Evolutionary conservation across 2,113 vertebrate genomes (phyloP), one percentile per base, ranked within the genome.

Genomic region (Acrocephalus kingi): DNA sequence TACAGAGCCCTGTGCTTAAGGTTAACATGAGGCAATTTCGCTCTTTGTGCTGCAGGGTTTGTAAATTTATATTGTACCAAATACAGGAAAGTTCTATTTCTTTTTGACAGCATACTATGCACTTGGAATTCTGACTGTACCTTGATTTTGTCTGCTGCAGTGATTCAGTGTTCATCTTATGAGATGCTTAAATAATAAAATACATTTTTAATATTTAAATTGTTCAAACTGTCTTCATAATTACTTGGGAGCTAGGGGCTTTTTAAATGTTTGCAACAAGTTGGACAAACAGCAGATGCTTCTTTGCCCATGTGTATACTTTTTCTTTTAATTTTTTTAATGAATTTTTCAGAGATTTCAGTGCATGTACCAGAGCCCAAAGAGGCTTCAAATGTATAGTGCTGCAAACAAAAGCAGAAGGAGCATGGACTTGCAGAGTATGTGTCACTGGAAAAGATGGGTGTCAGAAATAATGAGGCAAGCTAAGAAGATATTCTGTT

Each of bases 381-480:
- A 88, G 48, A 71, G 48, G 55, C 33, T 91, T 94, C 82, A 74
- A 62, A 73, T 74, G 15, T 56, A 11, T 39, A 79, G 33, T 41
- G 67, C 71, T 74, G 43, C 43, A 81, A 94, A 93, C 68, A 85
- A 79, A 73, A 87, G 2, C 82, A 89, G 78, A 55, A 83, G 87
- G 82, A 86, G 14, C 39, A 33, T 28, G 66, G 78, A 63, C 55
- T 84, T 54, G 55, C 64, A 80, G 72, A 46, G 13, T 86, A 77
- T 80, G 39, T 90, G 75, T 72, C 28, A 39, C 79, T 90, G 72
- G 61, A 67, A 73, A 69, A 74, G 72, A 90, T 0, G 13, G 7
- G n/a, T 96, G 81, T 96, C 94, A 97, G 83, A 96, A 96, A 95
- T 96, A 97, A 96, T 83, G 78, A 97, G 81, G 49, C 18, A 80